A percentile compares a stretch with the other conserved stretches of the same genome.
phyloP scores from a whole-genome alignment of 2,888 invertebrate genomes.

The Troides helena region DNA sequence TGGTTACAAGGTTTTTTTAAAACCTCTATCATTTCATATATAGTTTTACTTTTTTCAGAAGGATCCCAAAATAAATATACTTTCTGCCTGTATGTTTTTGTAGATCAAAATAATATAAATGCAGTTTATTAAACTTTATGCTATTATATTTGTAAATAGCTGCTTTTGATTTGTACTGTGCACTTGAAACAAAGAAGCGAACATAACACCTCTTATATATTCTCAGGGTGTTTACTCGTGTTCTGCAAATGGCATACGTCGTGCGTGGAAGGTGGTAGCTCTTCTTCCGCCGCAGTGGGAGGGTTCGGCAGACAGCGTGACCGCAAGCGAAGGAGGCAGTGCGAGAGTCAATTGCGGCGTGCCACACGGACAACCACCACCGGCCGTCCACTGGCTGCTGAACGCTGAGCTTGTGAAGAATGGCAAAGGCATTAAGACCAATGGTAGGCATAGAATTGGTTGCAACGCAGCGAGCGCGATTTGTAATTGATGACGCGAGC shows the following conservation, averaged over 20 bases:
- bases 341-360: constrained; percentile 76
- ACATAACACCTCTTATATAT: not conserved
- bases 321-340: constrained; percentile 74
- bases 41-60: too few relatives aligned
- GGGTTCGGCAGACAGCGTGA: constrained; percentile 73
- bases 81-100: too few relatives aligned
- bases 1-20: too few relatives aligned
- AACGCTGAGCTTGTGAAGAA: constrained; percentile 86
- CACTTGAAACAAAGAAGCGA: too few relatives aligned
- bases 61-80: too few relatives aligned
- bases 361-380: constrained; percentile 86
- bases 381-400: constrained; percentile 90
- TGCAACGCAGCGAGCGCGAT: too few relatives aligned
- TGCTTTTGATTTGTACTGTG: too few relatives aligned
- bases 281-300: constrained; percentile 74
- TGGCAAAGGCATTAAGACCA: constrained; percentile 53
- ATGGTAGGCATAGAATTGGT: constrained; percentile 47
- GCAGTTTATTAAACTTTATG: too few relatives aligned
- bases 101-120: too few relatives aligned
- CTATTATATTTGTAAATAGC: too few relatives aligned
- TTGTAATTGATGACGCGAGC: too few relatives aligned
- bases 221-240: constrained; percentile 89
- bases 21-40: too few relatives aligned
- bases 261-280: constrained; percentile 67
- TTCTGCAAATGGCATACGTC: constrained; percentile 81